These are phyloP conservation scores for Apaloderma vittatum DNA, from an alignment of 2,113 vertebrate genomes.

Conservation along the genomic window DNA sequence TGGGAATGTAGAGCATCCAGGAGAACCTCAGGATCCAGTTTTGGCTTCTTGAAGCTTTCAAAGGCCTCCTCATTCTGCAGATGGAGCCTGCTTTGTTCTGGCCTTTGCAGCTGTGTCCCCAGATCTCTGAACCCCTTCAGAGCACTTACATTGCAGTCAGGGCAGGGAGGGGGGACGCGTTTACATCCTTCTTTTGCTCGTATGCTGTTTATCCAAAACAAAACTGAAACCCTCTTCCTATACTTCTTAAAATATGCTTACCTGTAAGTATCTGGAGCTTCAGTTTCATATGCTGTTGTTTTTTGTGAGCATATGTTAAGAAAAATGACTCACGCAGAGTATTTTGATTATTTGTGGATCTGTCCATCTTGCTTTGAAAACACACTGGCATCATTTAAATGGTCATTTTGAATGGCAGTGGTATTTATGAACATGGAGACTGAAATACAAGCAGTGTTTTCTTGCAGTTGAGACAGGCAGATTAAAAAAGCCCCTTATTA, in stretches of 20 bases:
- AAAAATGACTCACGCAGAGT: background rate
- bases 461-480: background rate
- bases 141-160: background rate
- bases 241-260: background rate
- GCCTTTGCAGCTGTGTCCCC: background rate
- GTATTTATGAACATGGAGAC: background rate
- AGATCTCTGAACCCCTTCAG: background rate
- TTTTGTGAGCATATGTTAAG: background rate
- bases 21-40: background rate
- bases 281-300: background rate
- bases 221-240: background rate
- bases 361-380: conserved; percentile 19
- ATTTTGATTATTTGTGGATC: conserved; percentile 25
- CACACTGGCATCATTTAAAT: background rate
- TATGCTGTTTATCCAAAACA: conserved; percentile 7
- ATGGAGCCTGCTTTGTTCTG: background rate
- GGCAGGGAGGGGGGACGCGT: too few species aligned
- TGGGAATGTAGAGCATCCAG: background rate
- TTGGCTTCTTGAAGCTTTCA: background rate
- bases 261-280: conserved; percentile 18
- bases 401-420: background rate
- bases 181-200: background rate
- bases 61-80: background rate
- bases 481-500: conserved; percentile 7
- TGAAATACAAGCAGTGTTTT: conserved; percentile 18